Evolutionary conservation across 2,113 vertebrate species (phyloP).

Genomic region (Platanista minor): DNA sequence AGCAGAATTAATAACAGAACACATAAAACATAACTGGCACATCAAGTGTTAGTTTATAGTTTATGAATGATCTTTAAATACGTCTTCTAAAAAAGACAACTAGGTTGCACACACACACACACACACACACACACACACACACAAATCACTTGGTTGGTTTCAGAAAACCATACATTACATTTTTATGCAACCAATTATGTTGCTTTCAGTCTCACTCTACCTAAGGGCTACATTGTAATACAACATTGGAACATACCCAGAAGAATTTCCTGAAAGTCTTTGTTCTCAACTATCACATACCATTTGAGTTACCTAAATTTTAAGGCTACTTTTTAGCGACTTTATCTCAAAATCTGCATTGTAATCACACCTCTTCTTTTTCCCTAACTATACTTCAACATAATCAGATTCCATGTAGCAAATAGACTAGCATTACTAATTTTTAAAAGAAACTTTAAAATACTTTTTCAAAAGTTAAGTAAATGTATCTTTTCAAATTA

Average conservation of each 20-base stretch:
- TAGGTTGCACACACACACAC: background rate
- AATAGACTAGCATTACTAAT: background rate
- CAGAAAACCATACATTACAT: background rate
- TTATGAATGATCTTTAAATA: background rate
- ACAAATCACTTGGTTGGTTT: background rate
- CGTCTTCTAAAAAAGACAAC: background rate
- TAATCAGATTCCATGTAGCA: background rate
- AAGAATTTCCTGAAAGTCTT: background rate
- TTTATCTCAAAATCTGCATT: background rate
- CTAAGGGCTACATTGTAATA: background rate
- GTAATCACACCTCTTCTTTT: background rate
- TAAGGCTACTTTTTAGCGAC: background rate
- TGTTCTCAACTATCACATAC: background rate
- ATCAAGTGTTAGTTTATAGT: background rate
- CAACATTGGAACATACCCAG: background rate
- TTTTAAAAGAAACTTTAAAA: conserved; percentile 25
- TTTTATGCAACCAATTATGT: background rate
- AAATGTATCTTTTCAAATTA: background rate
- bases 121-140: background rate
- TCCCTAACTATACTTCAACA: background rate
- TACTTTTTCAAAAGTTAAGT: conserved; percentile 22
- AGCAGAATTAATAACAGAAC: background rate
- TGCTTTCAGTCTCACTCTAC: background rate
- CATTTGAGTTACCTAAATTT: background rate
- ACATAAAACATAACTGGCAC: background rate